phyloP scores from a whole-genome alignment of 2,797 vertebrate genomes.

The Loriculus beryllinus region DNA sequence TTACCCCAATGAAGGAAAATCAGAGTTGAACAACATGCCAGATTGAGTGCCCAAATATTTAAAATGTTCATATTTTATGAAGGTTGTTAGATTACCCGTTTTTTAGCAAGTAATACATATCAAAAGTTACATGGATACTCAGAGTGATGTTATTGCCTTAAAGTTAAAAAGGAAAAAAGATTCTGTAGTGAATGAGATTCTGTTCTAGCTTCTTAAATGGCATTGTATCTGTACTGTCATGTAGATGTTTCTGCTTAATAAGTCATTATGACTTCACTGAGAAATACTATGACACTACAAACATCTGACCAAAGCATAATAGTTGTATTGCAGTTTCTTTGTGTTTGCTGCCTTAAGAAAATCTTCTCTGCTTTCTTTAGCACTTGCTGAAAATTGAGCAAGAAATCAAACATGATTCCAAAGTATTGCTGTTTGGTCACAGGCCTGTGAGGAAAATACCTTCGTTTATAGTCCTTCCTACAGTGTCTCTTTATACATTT shows the following conservation, averaged over 20 bases:
- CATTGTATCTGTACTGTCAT: neutral
- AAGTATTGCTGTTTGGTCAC: neutral
- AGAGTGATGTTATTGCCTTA: neutral
- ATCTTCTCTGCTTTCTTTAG: neutral
- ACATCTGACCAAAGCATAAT: neutral
- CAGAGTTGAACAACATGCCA: neutral
- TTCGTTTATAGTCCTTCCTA: neutral
- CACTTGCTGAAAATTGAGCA: neutral
- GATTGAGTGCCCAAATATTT: neutral
- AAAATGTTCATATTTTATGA: neutral
- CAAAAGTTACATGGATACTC: neutral
- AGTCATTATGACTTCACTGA: neutral
- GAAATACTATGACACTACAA: neutral
- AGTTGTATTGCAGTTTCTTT: neutral
- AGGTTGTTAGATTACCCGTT: neutral
- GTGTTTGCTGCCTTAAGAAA: neutral
- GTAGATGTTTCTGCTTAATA: neutral
- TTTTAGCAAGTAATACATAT: neutral
- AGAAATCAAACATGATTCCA: neutral
- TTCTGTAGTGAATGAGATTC: neutral
- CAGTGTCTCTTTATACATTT: neutral
- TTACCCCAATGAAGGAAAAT: neutral
- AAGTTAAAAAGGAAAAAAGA: neutral
- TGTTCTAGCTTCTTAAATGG: neutral
- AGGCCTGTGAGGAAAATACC: neutral